A percentile compares a stretch with the other conserved stretches of the same genome.
phyloP scores from a whole-genome alignment of 2,113 vertebrate genomes.

The Telmatochromis sp. region DNA sequence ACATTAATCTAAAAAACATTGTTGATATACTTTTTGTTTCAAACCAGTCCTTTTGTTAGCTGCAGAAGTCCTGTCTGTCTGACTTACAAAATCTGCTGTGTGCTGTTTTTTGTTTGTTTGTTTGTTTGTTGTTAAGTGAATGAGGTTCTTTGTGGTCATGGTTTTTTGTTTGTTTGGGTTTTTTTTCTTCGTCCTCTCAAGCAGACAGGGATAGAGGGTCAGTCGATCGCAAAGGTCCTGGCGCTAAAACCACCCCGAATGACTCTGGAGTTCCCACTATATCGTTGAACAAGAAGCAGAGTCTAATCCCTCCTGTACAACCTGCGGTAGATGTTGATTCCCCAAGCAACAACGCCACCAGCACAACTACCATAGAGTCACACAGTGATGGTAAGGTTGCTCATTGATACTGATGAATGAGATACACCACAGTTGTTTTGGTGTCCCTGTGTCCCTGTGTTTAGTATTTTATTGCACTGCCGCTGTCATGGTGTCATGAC shows the following conservation, averaged over 20 bases:
- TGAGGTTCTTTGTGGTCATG: not conserved
- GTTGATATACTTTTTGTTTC: constrained; percentile 1
- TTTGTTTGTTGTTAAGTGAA: not conserved
- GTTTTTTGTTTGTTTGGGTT: not conserved
- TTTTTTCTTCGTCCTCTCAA: not conserved
- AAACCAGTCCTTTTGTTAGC: constrained; percentile 43
- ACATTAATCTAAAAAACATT: not conserved
- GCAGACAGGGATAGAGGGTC: constrained; percentile 49
- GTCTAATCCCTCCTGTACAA: not conserved
- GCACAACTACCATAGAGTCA: constrained; percentile 40
- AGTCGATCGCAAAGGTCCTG: constrained; percentile 34
- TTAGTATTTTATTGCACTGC: not conserved
- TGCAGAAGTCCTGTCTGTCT: not conserved
- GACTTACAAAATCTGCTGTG: not conserved
- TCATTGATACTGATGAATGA: not conserved
- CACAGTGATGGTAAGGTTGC: constrained; percentile 65
- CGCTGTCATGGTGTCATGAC: not conserved
- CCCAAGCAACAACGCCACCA: constrained; percentile 5
- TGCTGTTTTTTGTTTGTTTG: not conserved
- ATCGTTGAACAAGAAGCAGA: constrained; percentile 27
- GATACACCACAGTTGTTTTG: not conserved
- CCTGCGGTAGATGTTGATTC: constrained; percentile 34
- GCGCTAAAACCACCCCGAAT: not conserved
- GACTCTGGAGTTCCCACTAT: not conserved
- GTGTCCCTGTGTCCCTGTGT: not conserved